Conservation (phyloP, 2,797 vertebrate genomes). For the Pangasius larnaudii region DNA sequence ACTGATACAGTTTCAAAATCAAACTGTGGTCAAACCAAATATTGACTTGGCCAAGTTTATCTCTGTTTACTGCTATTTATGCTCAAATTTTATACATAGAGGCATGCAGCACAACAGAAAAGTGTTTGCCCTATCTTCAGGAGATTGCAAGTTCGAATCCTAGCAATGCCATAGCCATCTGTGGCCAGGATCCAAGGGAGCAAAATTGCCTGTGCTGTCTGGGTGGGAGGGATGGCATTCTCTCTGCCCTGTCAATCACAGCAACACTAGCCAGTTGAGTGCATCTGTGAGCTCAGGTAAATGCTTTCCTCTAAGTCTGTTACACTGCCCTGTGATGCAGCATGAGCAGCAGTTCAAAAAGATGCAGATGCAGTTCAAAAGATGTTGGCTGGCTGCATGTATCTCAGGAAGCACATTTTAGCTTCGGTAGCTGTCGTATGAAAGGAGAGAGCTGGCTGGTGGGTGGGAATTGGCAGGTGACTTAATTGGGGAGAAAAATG, state of each 20-base stretch:
- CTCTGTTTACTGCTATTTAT: background rate
- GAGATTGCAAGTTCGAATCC: background rate
- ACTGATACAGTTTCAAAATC: too few species aligned
- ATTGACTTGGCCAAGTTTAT: background rate
- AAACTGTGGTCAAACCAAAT: background rate
- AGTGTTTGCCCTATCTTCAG: background rate
- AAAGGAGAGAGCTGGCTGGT: background rate
- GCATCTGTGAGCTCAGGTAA: background rate
- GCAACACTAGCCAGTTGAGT: background rate
- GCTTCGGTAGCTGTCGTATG: background rate
- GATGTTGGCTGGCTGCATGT: background rate
- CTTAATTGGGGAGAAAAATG: background rate
- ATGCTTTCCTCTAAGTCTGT: background rate
- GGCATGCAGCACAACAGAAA: background rate
- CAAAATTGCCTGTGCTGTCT: background rate
- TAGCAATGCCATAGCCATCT: background rate
- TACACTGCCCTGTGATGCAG: background rate
- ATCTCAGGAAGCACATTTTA: background rate
- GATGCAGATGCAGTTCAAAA: too few species aligned
- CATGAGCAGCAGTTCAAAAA: background rate
- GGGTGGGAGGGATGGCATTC: background rate
- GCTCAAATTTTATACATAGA: background rate
- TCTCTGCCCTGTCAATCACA: background rate
- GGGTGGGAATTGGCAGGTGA: background rate
- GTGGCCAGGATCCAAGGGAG: background rate